These are phyloP conservation scores for Phoeniculus purpureus DNA, from an alignment of 2,797 vertebrate species.

Conservation along the genomic window DNA sequence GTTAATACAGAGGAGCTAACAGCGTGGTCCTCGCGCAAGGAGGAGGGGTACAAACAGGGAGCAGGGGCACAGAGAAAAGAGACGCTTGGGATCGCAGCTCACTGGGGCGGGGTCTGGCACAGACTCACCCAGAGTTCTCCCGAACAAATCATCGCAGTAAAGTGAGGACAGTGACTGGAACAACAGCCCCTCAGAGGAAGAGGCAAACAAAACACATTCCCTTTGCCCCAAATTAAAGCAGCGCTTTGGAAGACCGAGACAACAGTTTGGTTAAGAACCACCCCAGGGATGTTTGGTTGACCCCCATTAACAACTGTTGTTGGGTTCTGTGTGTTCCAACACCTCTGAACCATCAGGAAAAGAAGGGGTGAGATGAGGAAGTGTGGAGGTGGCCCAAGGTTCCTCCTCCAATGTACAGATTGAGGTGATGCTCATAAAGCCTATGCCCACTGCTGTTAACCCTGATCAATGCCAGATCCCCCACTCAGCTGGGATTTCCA, in stretches of 20 bases:
- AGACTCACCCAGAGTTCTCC: background rate
- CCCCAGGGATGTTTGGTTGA: background rate
- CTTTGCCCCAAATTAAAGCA: conserved; percentile 55
- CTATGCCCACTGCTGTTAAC: too few relatives aligned
- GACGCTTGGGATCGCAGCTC: too few relatives aligned
- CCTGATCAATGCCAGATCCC: too few relatives aligned
- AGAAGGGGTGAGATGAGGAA: too few relatives aligned
- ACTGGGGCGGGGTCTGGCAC: conserved; percentile 18
- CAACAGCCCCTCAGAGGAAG: conserved; percentile 22
- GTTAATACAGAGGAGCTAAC: conserved; percentile 23
- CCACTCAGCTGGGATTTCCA: too few relatives aligned
- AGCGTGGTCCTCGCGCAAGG: background rate
- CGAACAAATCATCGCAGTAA: background rate
- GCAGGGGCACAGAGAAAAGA: too few relatives aligned
- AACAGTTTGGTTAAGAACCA: background rate
- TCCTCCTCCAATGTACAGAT: too few relatives aligned
- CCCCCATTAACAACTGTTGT: background rate
- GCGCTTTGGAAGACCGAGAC: conserved; percentile 70
- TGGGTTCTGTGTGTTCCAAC: too few relatives aligned
- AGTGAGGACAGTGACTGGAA: conserved; percentile 7
- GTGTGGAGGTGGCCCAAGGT: too few relatives aligned
- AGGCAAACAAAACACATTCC: conserved; percentile 2
- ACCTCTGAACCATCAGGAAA: too few relatives aligned
- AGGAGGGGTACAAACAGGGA: too few relatives aligned
- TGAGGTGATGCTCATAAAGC: too few relatives aligned